Evolutionary conservation across 2,888 invertebrate genomes (phyloP), one percentile per base, ranked within the genome.

Genomic region (Parthenolecanium corni): DNA sequence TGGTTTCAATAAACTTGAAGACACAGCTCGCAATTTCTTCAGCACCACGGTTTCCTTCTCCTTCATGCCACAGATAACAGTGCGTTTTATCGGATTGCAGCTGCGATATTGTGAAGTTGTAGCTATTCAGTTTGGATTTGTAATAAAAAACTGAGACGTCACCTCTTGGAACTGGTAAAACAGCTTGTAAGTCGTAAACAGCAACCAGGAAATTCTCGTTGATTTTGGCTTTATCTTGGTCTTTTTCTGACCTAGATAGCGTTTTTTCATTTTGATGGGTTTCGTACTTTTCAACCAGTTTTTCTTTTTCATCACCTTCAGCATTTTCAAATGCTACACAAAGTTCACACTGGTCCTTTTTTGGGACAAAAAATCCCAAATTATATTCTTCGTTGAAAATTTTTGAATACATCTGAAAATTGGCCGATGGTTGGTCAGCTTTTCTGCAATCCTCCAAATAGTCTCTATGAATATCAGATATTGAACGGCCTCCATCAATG

Each of bases 181-280:
- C 23, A 21, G 23, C 49, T 23, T 49, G 20, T 21, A 49, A 49
- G 23, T 49, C 49, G 14, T 31, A 31, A 31, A 31, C 31, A 31
- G 31, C 31, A 4, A 9, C 5, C 4, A 31, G 4, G 5, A 31
- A 4, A 31, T 31, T 31, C 31, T 31, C 9, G n/a, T n/a, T n/a
- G n/a, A n/a, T n/a, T 9, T 31, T 31, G 5, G 4, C 9, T 31
- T 31, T 31, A 31, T 31, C 31, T 6, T 31, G 4, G 4, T 31
- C 31, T 9, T 31, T 31, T 9, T 31, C 31, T 31, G n/a, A n/a
- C n/a, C 70, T 54, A 12, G 66, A 66, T 44, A 66, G 40, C 51
- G 64, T 66, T 66, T 69, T 70, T 31, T 67, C 66, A 56, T 65
- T 42, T 14, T 67, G 31, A 46, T 71, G 69, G n/a, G 46, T 20